phyloP scores from a whole-genome alignment of 2,797 vertebrate genomes.

The Hypotaenidia okinawae region DNA sequence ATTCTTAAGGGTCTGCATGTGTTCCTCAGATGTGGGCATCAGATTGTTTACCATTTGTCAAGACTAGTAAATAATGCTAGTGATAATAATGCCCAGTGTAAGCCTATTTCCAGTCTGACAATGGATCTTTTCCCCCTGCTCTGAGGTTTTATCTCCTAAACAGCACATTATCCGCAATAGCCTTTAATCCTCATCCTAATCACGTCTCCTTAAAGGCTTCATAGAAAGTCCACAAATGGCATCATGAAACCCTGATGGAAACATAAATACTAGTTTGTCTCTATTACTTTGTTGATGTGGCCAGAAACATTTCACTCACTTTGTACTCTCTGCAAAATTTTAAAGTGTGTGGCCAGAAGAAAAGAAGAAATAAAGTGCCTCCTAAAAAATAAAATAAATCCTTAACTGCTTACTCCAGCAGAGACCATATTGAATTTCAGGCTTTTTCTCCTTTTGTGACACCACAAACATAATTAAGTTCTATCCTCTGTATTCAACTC shows the following conservation, averaged over 20 bases:
- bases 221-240: background rate
- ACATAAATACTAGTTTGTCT: background rate
- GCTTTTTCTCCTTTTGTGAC: background rate
- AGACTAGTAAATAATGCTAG: background rate
- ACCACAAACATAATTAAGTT: background rate
- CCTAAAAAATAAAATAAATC: background rate
- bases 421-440: background rate
- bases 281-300: background rate
- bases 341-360: background rate
- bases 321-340: background rate
- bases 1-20: background rate
- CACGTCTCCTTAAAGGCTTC: background rate
- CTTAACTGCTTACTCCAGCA: background rate
- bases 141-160: background rate
- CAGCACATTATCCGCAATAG: background rate
- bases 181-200: background rate
- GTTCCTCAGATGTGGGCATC: background rate
- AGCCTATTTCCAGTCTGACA: background rate
- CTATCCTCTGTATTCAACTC: background rate
- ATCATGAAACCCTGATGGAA: background rate
- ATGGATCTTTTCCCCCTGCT: background rate
- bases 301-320: background rate
- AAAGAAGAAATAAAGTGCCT: background rate
- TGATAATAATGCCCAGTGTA: background rate
- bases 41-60: background rate